Percentiles rank a stretch among this genome's conserved stretches.
Evolutionary conservation across 2,888 invertebrate species (phyloP).

Genomic region (Acronicta psi): DNA sequence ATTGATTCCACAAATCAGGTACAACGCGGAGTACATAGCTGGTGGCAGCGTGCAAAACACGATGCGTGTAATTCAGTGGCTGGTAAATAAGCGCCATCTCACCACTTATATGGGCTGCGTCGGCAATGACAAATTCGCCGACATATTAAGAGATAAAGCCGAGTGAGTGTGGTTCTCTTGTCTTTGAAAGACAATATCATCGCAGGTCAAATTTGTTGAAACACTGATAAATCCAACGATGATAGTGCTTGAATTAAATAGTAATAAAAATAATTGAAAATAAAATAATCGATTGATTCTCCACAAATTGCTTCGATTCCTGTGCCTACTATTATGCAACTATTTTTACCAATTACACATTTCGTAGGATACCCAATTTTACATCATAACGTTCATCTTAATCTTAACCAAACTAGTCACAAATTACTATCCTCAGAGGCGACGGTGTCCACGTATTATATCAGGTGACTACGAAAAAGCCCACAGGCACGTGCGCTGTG

Average conservation of each 20-base stretch:
- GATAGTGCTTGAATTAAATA: too few species aligned
- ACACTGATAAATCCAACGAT: too few species aligned
- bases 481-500: slow-evolving; percentile 99
- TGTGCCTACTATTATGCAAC: too few species aligned
- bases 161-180: slow-evolving; percentile 73
- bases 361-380: too few species aligned
- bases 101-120: slow-evolving; percentile 98
- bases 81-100: slow-evolving; percentile 93
- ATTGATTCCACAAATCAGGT: slow-evolving; percentile 61
- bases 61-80: slow-evolving; percentile 97
- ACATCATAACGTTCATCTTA: too few species aligned
- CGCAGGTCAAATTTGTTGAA: too few species aligned
- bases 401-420: neutral
- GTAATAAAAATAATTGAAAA: too few species aligned
- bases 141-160: slow-evolving; percentile 94
- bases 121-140: slow-evolving; percentile 96
- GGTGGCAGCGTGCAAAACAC: slow-evolving; percentile 99
- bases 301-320: too few species aligned
- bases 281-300: too few species aligned
- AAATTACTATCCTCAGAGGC: slow-evolving; percentile 68
- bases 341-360: too few species aligned
- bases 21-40: slow-evolving; percentile 95
- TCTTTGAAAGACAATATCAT: too few species aligned
- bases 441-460: slow-evolving; percentile 97
- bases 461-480: slow-evolving; percentile 92